These are phyloP conservation scores for Tetranychus piercei DNA, from an alignment of 2,888 invertebrate species.

Conservation along the genomic window DNA sequence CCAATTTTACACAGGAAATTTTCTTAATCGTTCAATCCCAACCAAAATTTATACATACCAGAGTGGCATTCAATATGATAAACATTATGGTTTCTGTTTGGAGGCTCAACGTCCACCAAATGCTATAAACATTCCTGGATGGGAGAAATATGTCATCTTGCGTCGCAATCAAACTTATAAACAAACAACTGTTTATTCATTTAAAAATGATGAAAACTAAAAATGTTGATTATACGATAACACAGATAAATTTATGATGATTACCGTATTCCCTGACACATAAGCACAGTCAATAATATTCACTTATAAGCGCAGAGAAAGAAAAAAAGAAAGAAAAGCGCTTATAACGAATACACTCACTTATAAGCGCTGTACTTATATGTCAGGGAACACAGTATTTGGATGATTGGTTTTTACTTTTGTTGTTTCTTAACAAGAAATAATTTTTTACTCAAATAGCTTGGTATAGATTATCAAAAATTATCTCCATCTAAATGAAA, in stretches of 20 bases:
- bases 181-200: conserved; percentile 20
- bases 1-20: conserved; percentile 69
- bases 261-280: no score
- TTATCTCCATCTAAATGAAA: background rate
- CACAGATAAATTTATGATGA: no score
- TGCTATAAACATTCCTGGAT: conserved; percentile 45
- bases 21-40: conserved; percentile 24
- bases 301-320: no score
- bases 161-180: conserved; percentile 10
- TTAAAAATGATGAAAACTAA: background rate
- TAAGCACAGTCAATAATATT: no score
- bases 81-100: conserved; percentile 63
- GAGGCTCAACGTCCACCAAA: conserved; percentile 87
- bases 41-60: conserved; percentile 10
- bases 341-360: no score
- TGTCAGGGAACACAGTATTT: no score
- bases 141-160: conserved; percentile 14
- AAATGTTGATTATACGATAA: background rate
- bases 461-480: background rate
- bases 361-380: no score
- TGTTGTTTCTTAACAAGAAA: background rate
- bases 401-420: no score
- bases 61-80: conserved; percentile 40
- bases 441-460: background rate
- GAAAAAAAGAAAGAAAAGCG: no score